These are phyloP conservation scores for Calvadosia cruxmelitensis DNA, from an alignment of 30 jellyfish, hydroid and myxozoan species.

Conservation along the genomic window DNA sequence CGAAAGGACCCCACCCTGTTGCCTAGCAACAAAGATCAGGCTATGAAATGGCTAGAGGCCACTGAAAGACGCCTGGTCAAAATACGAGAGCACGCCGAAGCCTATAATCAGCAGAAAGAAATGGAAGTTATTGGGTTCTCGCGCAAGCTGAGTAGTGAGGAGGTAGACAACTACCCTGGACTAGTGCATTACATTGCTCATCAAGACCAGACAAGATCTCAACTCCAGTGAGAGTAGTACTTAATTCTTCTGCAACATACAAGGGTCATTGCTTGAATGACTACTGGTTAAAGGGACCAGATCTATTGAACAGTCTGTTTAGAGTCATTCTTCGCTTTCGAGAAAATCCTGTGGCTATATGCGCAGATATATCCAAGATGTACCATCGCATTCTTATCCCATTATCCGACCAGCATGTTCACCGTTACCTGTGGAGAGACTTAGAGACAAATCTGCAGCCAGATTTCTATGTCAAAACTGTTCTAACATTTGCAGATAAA, in stretches of 20 bases:
- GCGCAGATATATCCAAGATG: too few relatives aligned
- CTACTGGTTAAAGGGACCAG: background rate
- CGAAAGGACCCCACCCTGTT: background rate
- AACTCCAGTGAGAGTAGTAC: constrained; percentile 9
- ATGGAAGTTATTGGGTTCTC: constrained; percentile 10
- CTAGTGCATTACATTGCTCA: constrained; percentile 15
- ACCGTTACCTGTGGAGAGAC: constrained; percentile 36
- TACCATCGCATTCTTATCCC: constrained; percentile 21
- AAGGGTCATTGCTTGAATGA: background rate
- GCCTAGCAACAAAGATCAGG: constrained; percentile 12
- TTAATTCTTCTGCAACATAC: constrained; percentile 4
- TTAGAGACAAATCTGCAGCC: constrained; percentile 7
- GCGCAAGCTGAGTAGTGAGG: constrained; percentile 10
- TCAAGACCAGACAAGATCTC: constrained; percentile 16
- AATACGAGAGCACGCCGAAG: constrained; percentile 30
- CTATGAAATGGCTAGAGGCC: background rate
- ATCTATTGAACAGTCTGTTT: background rate
- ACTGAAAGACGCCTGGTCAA: constrained; percentile 4
- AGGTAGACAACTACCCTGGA: constrained; percentile 5
- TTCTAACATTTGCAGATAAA: constrained; percentile 34
- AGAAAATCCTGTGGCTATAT: background rate
- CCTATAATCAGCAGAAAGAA: constrained; percentile 35
- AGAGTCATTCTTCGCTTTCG: constrained; percentile 6
- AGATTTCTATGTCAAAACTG: constrained; percentile 36
- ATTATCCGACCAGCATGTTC: constrained; percentile 32